Conservation (phyloP, 1,140 invertebrate species). For the Trinorchestia longiramus region DNA sequence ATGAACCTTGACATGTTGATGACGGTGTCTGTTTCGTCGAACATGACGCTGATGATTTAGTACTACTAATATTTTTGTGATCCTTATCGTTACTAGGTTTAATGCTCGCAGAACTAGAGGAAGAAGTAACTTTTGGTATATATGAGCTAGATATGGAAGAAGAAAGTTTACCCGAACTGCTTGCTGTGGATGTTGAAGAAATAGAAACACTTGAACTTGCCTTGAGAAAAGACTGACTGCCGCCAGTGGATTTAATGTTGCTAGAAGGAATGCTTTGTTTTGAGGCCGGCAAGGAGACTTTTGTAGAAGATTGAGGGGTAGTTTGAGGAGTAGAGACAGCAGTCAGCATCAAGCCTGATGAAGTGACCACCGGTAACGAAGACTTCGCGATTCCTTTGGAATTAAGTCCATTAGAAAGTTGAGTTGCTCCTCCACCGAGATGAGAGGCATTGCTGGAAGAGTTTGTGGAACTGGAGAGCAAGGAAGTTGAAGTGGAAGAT, state of each 20-base stretch:
- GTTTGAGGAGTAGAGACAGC: not conserved
- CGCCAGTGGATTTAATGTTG: not conserved
- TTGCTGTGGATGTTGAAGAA: not conserved
- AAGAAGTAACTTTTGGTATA: not conserved
- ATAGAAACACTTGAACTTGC: conserved; percentile 20
- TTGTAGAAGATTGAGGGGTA: not conserved
- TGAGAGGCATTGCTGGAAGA: conserved; percentile 34
- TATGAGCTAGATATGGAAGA: not conserved
- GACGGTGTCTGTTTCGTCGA: not conserved
- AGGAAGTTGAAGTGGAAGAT: conserved; percentile 43
- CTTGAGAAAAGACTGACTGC: not conserved
- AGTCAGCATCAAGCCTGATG: not conserved
- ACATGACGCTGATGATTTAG: not conserved
- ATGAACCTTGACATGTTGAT: not conserved
- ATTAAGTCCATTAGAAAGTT: not conserved
- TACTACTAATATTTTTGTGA: not conserved
- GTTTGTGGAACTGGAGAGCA: conserved; percentile 43
- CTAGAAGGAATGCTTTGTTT: conserved; percentile 36
- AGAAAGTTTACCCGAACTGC: not conserved
- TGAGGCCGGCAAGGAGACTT: not conserved
- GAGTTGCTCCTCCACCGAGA: not conserved
- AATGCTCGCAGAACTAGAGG: not conserved
- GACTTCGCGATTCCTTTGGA: not conserved
- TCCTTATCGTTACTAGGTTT: conserved; percentile 26
- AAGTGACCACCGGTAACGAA: not conserved